Percentiles rank a stretch among this genome's conserved stretches.
These are phyloP conservation scores for Columbina picui DNA, from an alignment of 2,113 vertebrate species.

Conservation along the genomic window DNA sequence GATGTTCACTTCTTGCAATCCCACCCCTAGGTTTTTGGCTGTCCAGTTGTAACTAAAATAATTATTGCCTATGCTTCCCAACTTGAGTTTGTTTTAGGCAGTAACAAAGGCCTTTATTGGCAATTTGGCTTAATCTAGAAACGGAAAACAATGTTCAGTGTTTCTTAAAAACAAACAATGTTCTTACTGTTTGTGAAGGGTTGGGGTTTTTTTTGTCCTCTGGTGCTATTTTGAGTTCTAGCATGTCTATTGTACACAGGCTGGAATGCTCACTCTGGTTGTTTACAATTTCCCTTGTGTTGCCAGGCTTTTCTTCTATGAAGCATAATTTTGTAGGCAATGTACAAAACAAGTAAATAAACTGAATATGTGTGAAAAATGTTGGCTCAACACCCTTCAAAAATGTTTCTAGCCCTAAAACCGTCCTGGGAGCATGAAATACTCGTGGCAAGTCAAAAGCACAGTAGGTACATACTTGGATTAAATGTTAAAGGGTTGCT, in stretches of 20 bases:
- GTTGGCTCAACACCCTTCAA: neutral
- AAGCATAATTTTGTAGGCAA: slow-evolving; percentile 29
- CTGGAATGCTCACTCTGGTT: neutral
- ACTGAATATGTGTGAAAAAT: neutral
- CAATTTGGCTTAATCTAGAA: slow-evolving; percentile 28
- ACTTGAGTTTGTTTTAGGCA: slow-evolving; percentile 15
- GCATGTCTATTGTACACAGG: slow-evolving; percentile 13
- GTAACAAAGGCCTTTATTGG: slow-evolving; percentile 35
- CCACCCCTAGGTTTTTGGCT: neutral
- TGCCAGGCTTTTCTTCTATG: slow-evolving; percentile 39
- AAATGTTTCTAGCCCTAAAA: neutral
- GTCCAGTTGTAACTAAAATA: neutral
- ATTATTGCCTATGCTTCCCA: neutral
- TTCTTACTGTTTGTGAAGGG: slow-evolving; percentile 36
- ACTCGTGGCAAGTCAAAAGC: neutral
- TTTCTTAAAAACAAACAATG: slow-evolving; percentile 56
- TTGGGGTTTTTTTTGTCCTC: neutral
- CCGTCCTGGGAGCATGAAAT: neutral
- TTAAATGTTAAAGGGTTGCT: neutral
- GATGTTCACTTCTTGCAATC: neutral
- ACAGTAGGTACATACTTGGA: neutral
- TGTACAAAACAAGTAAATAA: slow-evolving; percentile 51
- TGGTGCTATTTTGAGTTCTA: slow-evolving; percentile 55
- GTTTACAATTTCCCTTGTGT: slow-evolving; percentile 32
- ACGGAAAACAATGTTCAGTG: slow-evolving; percentile 35